A percentile compares a stretch with the other conserved stretches of the same genome.
These are phyloP conservation scores for Drosophila parvula DNA, from an alignment of 1,140 invertebrate genomes.

Conservation along the genomic window DNA sequence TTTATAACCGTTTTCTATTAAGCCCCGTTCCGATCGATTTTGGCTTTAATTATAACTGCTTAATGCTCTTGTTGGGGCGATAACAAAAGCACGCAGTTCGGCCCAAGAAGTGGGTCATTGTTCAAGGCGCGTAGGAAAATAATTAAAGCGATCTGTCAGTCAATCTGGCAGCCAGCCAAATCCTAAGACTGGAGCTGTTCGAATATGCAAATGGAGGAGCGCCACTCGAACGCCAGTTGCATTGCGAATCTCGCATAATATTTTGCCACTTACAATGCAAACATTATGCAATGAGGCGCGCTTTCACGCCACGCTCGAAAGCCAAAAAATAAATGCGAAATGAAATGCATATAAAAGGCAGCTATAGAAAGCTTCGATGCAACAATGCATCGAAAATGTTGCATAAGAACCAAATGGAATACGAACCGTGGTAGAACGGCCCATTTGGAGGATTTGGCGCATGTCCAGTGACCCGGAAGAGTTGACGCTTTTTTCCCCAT, in stretches of 20 bases:
- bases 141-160: constrained; percentile 38
- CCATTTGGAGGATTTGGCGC: constrained; percentile 31
- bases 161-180: constrained; percentile 3
- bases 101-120: constrained; percentile 61
- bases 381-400: constrained; percentile 36
- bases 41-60: constrained; percentile 70
- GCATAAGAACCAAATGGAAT: constrained; percentile 48
- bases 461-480: constrained; percentile 64
- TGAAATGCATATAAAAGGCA: constrained; percentile 55
- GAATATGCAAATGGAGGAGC: constrained; percentile 36
- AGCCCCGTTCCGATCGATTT: constrained; percentile 27
- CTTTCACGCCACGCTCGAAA: constrained; percentile 75
- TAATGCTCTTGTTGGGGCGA: constrained; percentile 33
- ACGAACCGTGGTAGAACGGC: constrained; percentile 68
- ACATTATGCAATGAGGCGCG: constrained; percentile 50
- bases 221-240: constrained; percentile 6
- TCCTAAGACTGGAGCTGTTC: neutral
- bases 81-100: constrained; percentile 19
- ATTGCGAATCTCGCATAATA: constrained; percentile 51
- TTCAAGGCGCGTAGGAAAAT: constrained; percentile 45
- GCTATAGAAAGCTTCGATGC: constrained; percentile 60
- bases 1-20: constrained; percentile 66
- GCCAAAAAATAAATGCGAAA: constrained; percentile 63
- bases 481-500: constrained; percentile 11
- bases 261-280: constrained; percentile 67